Base-by-base conservation (phyloP, 2,888 invertebrate species). In the Nymphalis polychloros region DNA sequence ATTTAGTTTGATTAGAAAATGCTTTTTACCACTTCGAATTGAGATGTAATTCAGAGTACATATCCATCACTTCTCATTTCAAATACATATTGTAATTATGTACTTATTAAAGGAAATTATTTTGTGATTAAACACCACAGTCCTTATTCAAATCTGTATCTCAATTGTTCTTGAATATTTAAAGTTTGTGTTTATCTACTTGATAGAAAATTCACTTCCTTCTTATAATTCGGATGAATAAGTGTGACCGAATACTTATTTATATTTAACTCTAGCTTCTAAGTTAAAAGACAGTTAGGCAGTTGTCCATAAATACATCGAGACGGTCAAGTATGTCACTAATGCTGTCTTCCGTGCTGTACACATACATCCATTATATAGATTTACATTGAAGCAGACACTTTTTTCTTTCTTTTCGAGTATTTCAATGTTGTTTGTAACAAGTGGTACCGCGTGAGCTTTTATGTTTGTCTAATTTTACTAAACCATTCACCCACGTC, bases 241-340 rank as follows among this genome's bases (percentile, higher is more conserved):
- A 77, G 76, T 86, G 84, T 82, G 84, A 83, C 83, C 78, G 80
- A 79, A 81, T 77, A 77, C 84, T 83, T 83, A 81, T 80, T 79
- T 83, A 77, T 74, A 78, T 77, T 79, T 76, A 72, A 64, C 77
- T 79, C 75, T 78, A 79, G 80, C 80, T 80, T 76, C 70, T 74
- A 71, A 76, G 75, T 79, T 83, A 85, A 83, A 83, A 78, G 79
- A 82, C 76, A 76, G 49, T 69, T 70, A 78, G 72, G 75, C 76
- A 74, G 75, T 75, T 76, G 76, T 82, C 84, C 80, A 78, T 80
- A 83, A 86, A 84, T 87, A 84, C 76, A 79, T 74, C 80, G 81
- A 86, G 86, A 88, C 86, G 77, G 77, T 77, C 80, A 84, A 85
- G 80, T 84, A 87, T 86, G 84, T 83, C 81, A 83, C 80, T 79